Evolutionary conservation across 2,888 invertebrate genomes (phyloP).

Genomic region (Coecobrya sp.): DNA sequence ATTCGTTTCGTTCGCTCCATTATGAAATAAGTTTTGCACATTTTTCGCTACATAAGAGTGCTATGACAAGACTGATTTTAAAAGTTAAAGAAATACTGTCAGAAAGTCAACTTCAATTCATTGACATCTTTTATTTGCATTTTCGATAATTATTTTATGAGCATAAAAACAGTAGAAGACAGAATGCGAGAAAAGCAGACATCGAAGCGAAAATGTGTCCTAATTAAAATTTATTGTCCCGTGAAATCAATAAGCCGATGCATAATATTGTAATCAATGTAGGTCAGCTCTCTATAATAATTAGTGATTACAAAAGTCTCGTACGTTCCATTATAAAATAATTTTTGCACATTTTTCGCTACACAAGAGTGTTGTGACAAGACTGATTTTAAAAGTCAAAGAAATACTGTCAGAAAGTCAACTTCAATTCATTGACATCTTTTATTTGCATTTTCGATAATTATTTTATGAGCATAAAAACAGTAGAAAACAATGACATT

Average conservation of each 20-base stretch:
- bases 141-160: not conserved
- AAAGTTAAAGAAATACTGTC: no score
- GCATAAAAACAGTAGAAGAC: slow-evolving; percentile 36
- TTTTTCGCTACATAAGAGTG: no score
- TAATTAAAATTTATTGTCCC: not conserved
- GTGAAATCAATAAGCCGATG: not conserved
- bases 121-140: slow-evolving; percentile 45
- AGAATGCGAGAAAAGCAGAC: not conserved
- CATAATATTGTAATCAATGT: not conserved
- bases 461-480: slow-evolving; percentile 22
- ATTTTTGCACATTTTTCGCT: no score
- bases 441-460: slow-evolving; percentile 24
- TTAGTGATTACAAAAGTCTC: not conserved
- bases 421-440: slow-evolving; percentile 22
- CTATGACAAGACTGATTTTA: no score
- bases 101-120: not conserved
- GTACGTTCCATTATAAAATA: not conserved
- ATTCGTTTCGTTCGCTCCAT: not conserved
- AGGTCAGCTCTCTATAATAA: not conserved
- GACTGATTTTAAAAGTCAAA: no score
- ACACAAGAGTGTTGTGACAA: no score
- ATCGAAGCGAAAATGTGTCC: not conserved
- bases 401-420: not conserved
- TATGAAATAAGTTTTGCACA: not conserved
- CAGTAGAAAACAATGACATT: slow-evolving; percentile 35